Evolutionary conservation across 2,888 invertebrate species (phyloP).

Genomic region (Lithophane leautieri): DNA sequence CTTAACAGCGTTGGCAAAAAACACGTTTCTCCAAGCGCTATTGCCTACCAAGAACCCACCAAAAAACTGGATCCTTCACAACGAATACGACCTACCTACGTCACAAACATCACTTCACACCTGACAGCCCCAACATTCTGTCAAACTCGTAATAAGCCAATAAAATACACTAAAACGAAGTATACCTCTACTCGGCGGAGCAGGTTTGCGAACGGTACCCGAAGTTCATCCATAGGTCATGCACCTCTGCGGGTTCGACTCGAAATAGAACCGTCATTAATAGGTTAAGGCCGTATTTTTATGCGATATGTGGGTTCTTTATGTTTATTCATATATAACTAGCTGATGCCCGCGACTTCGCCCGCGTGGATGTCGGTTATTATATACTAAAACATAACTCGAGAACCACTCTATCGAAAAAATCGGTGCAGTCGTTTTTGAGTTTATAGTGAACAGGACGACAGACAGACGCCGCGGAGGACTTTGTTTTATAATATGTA

Average conservation of each 20-base stretch:
- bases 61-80: not conserved
- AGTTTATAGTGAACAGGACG: no score
- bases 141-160: slow-evolving; percentile 26
- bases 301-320: slow-evolving; percentile 29
- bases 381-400: no score
- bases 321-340: slow-evolving; percentile 10
- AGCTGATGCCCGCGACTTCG: no score
- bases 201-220: slow-evolving; percentile 85
- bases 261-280: slow-evolving; percentile 55
- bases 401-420: no score
- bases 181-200: slow-evolving; percentile 54
- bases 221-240: slow-evolving; percentile 77
- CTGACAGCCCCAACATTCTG: slow-evolving; percentile 14
- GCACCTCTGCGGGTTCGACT: slow-evolving; percentile 72
- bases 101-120: slow-evolving; percentile 4
- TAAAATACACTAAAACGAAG: slow-evolving; percentile 54
- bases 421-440: no score
- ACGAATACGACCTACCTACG: not conserved
- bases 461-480: no score
- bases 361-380: no score
- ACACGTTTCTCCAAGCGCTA: not conserved
- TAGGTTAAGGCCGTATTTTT: slow-evolving; percentile 52
- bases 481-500: no score
- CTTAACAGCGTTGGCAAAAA: not conserved
- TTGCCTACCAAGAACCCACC: not conserved